These are phyloP conservation scores for Protaetia brevitarsis DNA, from an alignment of 1,140 invertebrate species.

Conservation along the genomic window DNA sequence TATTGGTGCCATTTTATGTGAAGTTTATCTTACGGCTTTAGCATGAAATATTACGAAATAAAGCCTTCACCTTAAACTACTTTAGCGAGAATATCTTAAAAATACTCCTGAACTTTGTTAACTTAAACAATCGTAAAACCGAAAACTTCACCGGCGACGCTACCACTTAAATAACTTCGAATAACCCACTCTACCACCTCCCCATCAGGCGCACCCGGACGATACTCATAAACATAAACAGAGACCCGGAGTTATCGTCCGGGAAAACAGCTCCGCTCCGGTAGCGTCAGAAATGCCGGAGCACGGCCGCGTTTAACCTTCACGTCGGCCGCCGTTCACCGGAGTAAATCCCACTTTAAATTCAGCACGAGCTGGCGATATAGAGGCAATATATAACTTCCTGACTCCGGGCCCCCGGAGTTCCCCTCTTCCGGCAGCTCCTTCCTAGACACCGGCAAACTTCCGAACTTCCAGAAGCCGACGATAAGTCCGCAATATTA, in stretches of 20 bases:
- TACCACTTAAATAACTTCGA: too few relatives aligned
- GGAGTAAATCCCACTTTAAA: constrained; percentile 42
- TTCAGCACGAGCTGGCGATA: constrained; percentile 38
- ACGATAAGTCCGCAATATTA: constrained; percentile 43
- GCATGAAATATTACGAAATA: too few relatives aligned
- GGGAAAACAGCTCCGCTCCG: too few relatives aligned
- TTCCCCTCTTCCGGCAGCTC: constrained; percentile 41
- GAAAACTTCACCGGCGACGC: neutral
- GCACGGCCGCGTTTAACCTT: constrained; percentile 23
- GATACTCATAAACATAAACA: neutral
- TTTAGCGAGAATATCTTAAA: neutral
- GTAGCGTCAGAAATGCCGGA: neutral
- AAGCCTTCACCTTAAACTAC: neutral
- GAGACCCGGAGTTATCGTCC: too few relatives aligned
- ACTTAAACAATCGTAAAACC: constrained; percentile 1
- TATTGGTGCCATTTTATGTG: too few relatives aligned
- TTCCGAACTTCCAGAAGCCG: constrained; percentile 39
- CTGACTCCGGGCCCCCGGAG: constrained; percentile 27
- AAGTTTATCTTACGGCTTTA: too few relatives aligned
- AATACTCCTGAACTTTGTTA: neutral
- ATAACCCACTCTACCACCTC: too few relatives aligned
- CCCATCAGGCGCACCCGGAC: neutral
- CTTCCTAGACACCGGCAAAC: constrained; percentile 41
- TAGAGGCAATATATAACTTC: constrained; percentile 44
- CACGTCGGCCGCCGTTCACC: neutral